Percentiles rank a stretch among this genome's conserved stretches.
These are phyloP conservation scores for Daubentonia madagascariensis DNA, from an alignment of 2,113 vertebrate genomes.

Conservation along the genomic window DNA sequence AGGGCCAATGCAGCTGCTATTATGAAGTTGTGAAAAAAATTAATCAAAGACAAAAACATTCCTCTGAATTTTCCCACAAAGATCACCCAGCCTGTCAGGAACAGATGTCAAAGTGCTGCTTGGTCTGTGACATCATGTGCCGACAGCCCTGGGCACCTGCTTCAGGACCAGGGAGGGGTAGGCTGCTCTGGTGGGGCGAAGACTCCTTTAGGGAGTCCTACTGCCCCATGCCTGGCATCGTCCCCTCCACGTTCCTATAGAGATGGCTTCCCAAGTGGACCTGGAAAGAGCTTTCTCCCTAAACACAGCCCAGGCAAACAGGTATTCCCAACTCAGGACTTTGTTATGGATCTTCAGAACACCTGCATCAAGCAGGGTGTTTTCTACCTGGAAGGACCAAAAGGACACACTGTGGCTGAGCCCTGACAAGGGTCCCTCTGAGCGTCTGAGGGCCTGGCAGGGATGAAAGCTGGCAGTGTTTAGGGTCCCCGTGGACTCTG, in stretches of 20 bases:
- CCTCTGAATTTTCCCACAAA: neutral
- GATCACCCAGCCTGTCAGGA: neutral
- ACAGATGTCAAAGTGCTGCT: neutral
- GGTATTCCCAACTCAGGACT: rapidly evolving
- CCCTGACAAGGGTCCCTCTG: neutral
- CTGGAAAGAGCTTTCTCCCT: neutral
- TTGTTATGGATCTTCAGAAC: neutral
- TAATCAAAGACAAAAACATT: neutral
- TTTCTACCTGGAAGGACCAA: neutral
- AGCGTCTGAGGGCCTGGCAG: rapidly evolving
- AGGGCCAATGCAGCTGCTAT: rapidly evolving
- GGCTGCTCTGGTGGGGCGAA: rapidly evolving
- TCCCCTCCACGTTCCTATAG: rapidly evolving
- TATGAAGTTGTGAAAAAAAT: neutral
- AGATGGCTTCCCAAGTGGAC: rapidly evolving
- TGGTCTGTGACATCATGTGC: rapidly evolving
- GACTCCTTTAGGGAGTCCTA: neutral
- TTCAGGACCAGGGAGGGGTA: too few species aligned
- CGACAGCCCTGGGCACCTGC: neutral
- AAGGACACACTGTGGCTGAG: neutral
- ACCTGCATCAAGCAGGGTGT: neutral
- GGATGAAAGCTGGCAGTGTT: neutral
- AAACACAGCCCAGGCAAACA: rapidly evolving
- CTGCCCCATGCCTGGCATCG: rapidly evolving
- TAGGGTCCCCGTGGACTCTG: neutral